These are phyloP conservation scores for Babyrousa celebensis DNA, from an alignment of 2,797 vertebrate genomes.

Conservation along the genomic window DNA sequence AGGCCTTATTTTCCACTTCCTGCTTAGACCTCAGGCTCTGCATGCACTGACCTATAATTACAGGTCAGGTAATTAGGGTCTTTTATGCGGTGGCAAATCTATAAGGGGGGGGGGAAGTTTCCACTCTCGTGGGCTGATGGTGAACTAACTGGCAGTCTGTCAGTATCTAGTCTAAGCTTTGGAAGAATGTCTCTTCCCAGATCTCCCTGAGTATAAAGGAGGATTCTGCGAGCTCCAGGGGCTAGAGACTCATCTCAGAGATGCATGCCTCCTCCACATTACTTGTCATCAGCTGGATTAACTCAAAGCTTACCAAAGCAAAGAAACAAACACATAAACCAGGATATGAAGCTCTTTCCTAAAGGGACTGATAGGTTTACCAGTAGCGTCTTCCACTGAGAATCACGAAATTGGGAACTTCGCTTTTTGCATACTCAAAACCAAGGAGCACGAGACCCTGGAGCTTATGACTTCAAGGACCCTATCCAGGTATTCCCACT, in stretches of 20 bases:
- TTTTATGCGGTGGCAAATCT: conserved; percentile 24
- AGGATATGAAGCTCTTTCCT: neutral
- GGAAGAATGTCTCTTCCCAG: neutral
- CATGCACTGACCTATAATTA: conserved; percentile 72
- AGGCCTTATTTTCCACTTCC: conserved; percentile 80
- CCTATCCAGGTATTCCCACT: neutral
- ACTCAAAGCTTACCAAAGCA: neutral
- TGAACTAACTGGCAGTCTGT: conserved; percentile 2
- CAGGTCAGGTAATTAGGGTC: conserved; percentile 56
- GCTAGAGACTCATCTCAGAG: neutral
- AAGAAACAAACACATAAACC: neutral
- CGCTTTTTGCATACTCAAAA: neutral
- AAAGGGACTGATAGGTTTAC: neutral
- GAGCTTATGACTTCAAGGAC: neutral
- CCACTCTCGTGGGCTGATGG: conserved; percentile 34
- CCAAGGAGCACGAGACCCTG: neutral
- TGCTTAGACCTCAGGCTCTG: conserved; percentile 62
- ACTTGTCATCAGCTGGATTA: neutral
- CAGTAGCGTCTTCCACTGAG: neutral
- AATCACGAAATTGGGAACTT: neutral
- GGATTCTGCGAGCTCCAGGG: neutral
- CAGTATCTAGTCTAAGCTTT: neutral
- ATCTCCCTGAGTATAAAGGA: neutral
- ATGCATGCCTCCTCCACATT: neutral
- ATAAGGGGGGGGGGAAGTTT: conserved; percentile 3